A percentile compares a stretch with the other conserved stretches of the same genome.
These are phyloP conservation scores for Cyphomyrus plagiostoma DNA, from an alignment of 2,113 vertebrate species.

Conservation along the genomic window DNA sequence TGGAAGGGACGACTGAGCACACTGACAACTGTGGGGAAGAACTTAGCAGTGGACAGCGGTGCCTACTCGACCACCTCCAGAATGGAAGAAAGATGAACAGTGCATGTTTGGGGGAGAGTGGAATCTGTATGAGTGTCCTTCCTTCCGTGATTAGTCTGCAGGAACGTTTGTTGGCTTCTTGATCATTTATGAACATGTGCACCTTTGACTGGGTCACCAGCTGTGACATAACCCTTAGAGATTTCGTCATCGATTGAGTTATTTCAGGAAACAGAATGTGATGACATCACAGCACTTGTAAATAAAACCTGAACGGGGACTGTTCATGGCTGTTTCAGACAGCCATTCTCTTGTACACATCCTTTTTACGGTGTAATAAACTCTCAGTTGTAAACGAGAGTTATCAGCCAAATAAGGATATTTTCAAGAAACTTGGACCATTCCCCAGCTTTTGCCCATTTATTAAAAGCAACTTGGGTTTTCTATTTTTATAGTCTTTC, in stretches of 20 bases:
- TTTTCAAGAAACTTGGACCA: constrained; percentile 24
- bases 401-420: constrained; percentile 40
- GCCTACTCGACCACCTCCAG: background rate
- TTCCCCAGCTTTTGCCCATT: background rate
- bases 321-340: background rate
- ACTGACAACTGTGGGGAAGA: background rate
- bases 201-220: background rate
- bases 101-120: background rate
- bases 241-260: background rate
- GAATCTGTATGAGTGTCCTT: background rate
- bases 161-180: background rate
- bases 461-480: constrained; percentile 21
- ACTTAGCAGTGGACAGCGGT: background rate
- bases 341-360: constrained; percentile 29
- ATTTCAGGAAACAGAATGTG: constrained; percentile 6
- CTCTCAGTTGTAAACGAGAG: constrained; percentile 30
- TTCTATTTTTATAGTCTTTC: constrained; percentile 28
- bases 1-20: background rate
- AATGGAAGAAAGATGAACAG: background rate
- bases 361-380: constrained; percentile 39
- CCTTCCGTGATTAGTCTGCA: background rate
- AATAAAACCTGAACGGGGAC: background rate
- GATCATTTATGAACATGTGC: background rate
- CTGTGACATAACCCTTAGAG: background rate
- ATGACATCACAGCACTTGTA: constrained; percentile 13